phyloP scores from a whole-genome alignment of 2,888 invertebrate species.

The Selenia dentaria region DNA sequence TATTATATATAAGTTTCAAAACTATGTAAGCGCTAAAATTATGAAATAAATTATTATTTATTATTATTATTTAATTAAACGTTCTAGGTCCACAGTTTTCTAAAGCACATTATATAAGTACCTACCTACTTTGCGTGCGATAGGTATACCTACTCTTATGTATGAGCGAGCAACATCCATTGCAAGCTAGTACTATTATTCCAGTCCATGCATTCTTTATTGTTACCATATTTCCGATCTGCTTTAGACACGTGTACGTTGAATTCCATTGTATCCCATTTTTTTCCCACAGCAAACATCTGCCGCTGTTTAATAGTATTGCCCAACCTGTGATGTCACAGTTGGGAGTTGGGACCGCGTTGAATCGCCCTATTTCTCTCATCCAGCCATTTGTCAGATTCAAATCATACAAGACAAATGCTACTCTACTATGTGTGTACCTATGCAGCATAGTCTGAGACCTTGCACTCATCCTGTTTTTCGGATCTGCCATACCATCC shows the following conservation, averaged over 20 bases:
- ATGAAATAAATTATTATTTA: too few species aligned
- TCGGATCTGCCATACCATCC: conserved; percentile 33
- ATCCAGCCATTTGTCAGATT: conserved; percentile 27
- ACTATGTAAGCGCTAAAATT: too few species aligned
- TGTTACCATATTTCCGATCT: conserved; percentile 15
- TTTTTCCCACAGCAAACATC: conserved; percentile 43
- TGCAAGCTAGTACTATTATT: too few species aligned
- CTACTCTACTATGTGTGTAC: background rate
- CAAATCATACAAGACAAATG: conserved; percentile 6
- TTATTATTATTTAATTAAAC: too few species aligned
- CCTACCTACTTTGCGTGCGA: too few species aligned
- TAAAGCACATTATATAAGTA: too few species aligned
- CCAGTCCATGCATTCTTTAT: background rate
- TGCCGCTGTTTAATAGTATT: conserved; percentile 41
- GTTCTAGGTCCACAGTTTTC: too few species aligned
- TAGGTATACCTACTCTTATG: too few species aligned
- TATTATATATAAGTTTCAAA: too few species aligned
- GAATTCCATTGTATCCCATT: conserved; percentile 21
- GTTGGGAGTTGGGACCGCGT: conserved; percentile 32
- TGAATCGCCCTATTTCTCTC: conserved; percentile 40
- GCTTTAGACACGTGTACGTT: conserved; percentile 16
- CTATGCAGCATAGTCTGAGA: conserved; percentile 11
- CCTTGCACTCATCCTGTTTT: conserved; percentile 46
- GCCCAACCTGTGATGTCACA: conserved; percentile 38
- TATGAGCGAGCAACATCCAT: too few species aligned